phyloP scores from a whole-genome alignment of 2,888 invertebrate species.

The Salticus scenicus region DNA sequence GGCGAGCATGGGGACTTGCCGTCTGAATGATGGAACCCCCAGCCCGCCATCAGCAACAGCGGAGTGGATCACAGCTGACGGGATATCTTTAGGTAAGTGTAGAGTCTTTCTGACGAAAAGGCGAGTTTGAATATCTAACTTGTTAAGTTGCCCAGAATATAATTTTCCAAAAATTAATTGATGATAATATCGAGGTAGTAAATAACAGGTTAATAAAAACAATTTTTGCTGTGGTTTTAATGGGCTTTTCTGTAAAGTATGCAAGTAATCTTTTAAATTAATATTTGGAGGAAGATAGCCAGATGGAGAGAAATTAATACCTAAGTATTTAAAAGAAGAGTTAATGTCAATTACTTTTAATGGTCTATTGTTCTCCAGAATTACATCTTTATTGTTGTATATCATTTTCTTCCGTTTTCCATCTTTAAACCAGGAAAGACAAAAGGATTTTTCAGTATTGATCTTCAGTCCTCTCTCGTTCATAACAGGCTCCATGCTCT shows the following conservation, averaged over 20 bases:
- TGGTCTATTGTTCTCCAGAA: not conserved
- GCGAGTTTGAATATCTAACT: not conserved
- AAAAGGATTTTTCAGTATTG: not conserved
- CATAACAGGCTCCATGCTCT: not conserved
- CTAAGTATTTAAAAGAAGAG: not conserved
- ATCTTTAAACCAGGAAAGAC: not conserved
- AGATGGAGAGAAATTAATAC: not conserved
- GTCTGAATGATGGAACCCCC: not conserved
- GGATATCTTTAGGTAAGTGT: constrained; percentile 17
- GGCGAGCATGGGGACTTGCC: not conserved
- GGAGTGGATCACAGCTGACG: not conserved
- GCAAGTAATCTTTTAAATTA: not conserved
- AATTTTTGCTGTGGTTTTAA: constrained; percentile 16
- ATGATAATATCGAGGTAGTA: not conserved
- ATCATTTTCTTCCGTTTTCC: not conserved
- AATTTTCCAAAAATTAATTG: not conserved
- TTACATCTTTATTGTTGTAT: not conserved
- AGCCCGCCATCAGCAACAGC: not conserved
- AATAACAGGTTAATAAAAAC: not conserved
- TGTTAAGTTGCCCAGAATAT: not conserved
- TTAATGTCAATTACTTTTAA: not conserved
- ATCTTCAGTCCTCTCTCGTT: not conserved
- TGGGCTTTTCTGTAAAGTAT: not conserved
- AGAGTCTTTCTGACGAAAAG: not conserved
- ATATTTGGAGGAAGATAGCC: not conserved